Base-by-base conservation (phyloP, 2,888 invertebrate genomes). In the Limnephilus marmoratus region DNA sequence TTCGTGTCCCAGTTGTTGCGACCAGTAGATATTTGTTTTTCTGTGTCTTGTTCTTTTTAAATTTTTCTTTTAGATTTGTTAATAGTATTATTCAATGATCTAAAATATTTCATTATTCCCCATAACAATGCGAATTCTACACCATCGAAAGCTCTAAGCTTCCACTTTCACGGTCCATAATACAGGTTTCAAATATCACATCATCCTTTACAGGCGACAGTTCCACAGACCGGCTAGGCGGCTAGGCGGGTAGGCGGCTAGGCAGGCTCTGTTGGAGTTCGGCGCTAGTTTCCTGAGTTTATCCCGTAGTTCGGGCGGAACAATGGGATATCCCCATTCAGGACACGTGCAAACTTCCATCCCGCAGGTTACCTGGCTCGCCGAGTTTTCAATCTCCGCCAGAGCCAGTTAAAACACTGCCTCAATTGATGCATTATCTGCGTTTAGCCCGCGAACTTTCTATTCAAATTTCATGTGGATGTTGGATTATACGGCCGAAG, bases 281-380 rank as follows among this genome's bases (percentile, higher is more conserved):
- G 24, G 68, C 5, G 68, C 68, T 18, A 15, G 15, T 53, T 53
- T 53, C 53, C 53, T 5, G 53, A 68, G 68, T 68, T 68, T 68
- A 68, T 29, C 86, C n/a, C 29, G 45, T 29, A 49, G 45, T 29
- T 49, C n/a, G 24, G 86, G 41, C 86, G 86, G 86, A 45, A 86
- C 86, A 86, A 86, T n/a, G 3, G 86, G 3, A 86, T 24, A 29
- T n/a, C 45, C 9, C 24, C 86, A 86, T 86, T 86, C 86, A 86
- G 41, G 86, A 45, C 86, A 86, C 86, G 45, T 24, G 24, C 49
- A 29, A 86, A 86, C 86, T 86, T 86, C 45, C 29, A 45, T 49
- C 86, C 45, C 86, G 37, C 49, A 86, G 45, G 45, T 49, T 45
- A 37, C 68, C 68, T 68, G 68, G 68, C 68, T 68, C 68, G 68